Conservation (phyloP, 2,888 invertebrate genomes). For the Eupithecia inturbata region DNA sequence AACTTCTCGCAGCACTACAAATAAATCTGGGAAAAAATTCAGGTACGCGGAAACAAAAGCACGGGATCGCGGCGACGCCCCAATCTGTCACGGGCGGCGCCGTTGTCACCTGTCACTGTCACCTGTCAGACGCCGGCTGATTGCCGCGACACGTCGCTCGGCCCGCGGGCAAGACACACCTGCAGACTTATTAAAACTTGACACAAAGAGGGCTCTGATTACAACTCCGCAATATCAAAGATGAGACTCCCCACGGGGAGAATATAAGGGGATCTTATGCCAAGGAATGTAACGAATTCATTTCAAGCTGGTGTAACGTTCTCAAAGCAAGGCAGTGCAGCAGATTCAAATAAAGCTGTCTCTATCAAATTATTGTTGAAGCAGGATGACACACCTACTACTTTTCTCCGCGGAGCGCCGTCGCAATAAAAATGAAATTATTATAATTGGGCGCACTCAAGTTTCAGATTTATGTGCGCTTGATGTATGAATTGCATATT, state of each 20-base stretch:
- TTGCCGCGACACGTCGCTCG: slow-evolving; percentile 57
- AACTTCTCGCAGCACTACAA: slow-evolving; percentile 23
- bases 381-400: slow-evolving; percentile 16
- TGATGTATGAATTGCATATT: slow-evolving; percentile 35
- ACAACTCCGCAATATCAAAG: background rate
- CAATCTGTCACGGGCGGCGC: slow-evolving; percentile 75
- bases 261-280: background rate
- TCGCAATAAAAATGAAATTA: slow-evolving; percentile 41
- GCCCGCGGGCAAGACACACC: slow-evolving; percentile 50
- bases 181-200: slow-evolving; percentile 44
- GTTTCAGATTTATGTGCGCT: slow-evolving; percentile 40
- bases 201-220: slow-evolving; percentile 19
- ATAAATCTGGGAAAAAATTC: slow-evolving; percentile 49
- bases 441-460: slow-evolving; percentile 42
- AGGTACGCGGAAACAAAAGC: slow-evolving; percentile 60
- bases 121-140: slow-evolving; percentile 64
- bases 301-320: background rate
- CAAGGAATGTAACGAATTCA: background rate
- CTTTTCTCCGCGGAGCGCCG: slow-evolving; percentile 26
- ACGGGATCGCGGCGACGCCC: slow-evolving; percentile 59
- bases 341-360: slow-evolving; percentile 6
- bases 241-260: background rate
- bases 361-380: slow-evolving; percentile 11
- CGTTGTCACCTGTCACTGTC: slow-evolving; percentile 61
- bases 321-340: background rate